Evolutionary conservation across 2,888 invertebrate species (phyloP), one percentile per base, ranked within the genome.

Genomic region (Agonum fuliginosum): DNA sequence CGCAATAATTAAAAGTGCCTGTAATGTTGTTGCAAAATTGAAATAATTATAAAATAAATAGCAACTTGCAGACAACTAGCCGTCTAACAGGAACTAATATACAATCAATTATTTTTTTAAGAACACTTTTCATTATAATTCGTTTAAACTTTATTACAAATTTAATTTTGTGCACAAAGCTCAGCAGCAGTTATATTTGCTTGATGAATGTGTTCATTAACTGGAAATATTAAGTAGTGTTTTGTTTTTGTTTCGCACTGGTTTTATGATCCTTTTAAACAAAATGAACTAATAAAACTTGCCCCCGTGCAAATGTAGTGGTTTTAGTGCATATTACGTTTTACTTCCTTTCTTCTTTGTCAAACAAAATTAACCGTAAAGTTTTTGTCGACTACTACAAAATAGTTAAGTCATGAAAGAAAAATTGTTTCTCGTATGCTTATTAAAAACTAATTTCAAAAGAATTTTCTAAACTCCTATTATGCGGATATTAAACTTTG

Each of bases 311-410:
- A 51, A 10, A 24, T 24, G 51, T 51, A 48, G 51, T 51, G 22
- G 51, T 22, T 51, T 51, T 51, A 51, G 51, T 51, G 51, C 51
- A 51, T 51, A 51, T 51, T 51, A 51, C 51, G 22, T 51, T 51
- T 51, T 51, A 51, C 51, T 22, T 51, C 51, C 1, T 24, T 51
- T n/a, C 51, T 51, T 51, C 51, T 51, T 51, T 51, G 51, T 51
- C 51, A 51, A 51, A 51, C 51, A 51, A 51, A 51, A 51, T 51
- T 22, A 51, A 51, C 24, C 51, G 51, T 51, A 51, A 51, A 51
- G 51, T 51, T 51, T 46, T 22, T 51, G 51, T 24, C 51, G 51
- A 22, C 51, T 24, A 51, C 51, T 51, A 51, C 51, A 51, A 51
- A 51, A 51, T 51, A 51, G 51, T 51, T 51, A 24, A 51, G 51